Base-by-base conservation (phyloP, 64 coral and sea anemone species). In the Porites lutea region DNA sequence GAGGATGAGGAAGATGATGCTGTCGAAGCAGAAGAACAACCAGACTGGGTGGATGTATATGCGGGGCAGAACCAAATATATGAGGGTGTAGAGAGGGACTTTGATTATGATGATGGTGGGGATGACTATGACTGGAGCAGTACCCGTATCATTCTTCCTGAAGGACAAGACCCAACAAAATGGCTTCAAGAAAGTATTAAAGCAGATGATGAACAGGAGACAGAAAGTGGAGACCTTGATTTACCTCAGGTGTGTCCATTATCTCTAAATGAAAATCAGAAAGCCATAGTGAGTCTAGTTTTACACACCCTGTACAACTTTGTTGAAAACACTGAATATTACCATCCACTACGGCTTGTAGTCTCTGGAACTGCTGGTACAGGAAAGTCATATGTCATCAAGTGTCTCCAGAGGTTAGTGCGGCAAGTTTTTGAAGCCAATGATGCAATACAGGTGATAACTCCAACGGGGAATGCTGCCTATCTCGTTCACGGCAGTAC, bases 371-470 rank as follows among this genome's bases (percentile, higher is more conserved):
- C 86, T 88, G 27, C 27, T 52, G 86, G 68, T 27, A 88, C 86
- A 15, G 86, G 86, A 54, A 88, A 88, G 86, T 88, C 86, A 20
- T 88, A 88, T 75, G 71, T 88, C 16, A 88, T 88, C 86, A 88
- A 74, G 86, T 86, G 45, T 19, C 48, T 86, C 11, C 65, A 86
- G 47, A 49, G 86, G 13, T 61, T 88, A 16, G 70, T 75, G 65
- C 0, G 70, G 23, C 66, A 87, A 37, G 66, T 87, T 4, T 87
- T 87, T 74, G 85, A 50, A 50, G 52, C 13, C 15, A 87, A 87
- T 44, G 67, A 51, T 18, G 85, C 85, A 49, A 59, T 87, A 58
- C 85, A 87, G 66, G 85, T 87, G 18, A 74, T 74, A 20, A 87
- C 49, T 11, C 67, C 67, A 48, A 87, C 85, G 23, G 85, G 85